phyloP scores from a whole-genome alignment of 2,797 vertebrate species.

The Yasuhikotakia modesta region DNA sequence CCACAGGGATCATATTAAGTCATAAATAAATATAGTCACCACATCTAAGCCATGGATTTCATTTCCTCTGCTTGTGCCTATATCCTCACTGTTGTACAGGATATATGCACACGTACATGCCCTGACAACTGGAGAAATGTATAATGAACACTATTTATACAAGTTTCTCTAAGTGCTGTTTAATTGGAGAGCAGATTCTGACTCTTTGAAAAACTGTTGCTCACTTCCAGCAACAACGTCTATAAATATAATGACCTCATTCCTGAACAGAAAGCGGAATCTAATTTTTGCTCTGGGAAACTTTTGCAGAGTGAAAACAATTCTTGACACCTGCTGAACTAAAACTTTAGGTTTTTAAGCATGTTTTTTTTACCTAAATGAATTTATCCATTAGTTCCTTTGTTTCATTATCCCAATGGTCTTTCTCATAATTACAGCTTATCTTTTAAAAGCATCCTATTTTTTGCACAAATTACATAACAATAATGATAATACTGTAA shows the following conservation, averaged over 20 bases:
- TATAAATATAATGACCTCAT: not conserved
- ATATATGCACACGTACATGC: not conserved
- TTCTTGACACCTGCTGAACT: no score
- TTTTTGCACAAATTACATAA: no score
- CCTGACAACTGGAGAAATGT: not conserved
- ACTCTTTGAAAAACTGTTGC: not conserved
- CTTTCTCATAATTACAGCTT: no score
- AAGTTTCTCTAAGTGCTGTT: not conserved
- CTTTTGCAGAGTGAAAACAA: not conserved
- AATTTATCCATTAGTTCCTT: no score
- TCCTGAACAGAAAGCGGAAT: not conserved
- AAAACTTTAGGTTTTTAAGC: not conserved
- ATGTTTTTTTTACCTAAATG: not conserved
- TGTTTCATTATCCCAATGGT: no score
- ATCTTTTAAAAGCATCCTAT: no score
- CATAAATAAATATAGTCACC: slow-evolving; percentile 22
- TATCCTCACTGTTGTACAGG: not conserved
- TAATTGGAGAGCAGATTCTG: not conserved
- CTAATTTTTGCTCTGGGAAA: not conserved
- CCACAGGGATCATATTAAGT: slow-evolving; percentile 39
- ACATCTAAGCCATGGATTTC: slow-evolving; percentile 5
- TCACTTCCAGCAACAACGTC: not conserved
- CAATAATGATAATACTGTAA: no score
- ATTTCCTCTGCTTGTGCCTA: not conserved
- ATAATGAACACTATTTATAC: not conserved